Conservation (phyloP, 2,888 invertebrate genomes). For the Caenorhabditis sp. region DNA sequence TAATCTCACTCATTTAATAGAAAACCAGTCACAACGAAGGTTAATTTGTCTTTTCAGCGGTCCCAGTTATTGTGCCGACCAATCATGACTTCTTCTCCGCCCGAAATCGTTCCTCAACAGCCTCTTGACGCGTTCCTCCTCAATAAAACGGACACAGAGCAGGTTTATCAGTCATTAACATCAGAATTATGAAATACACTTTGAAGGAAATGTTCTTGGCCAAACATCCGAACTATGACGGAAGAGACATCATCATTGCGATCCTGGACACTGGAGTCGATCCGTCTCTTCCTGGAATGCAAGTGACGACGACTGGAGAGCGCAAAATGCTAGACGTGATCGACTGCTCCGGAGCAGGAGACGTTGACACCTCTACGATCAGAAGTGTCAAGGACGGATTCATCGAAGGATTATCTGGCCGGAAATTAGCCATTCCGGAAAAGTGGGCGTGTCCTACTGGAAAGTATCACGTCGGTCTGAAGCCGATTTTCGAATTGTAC, state of each 20-base stretch:
- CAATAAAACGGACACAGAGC: slow-evolving; percentile 53
- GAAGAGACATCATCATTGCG: slow-evolving; percentile 91
- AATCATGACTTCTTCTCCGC: slow-evolving; percentile 42
- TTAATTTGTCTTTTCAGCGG: slow-evolving; percentile 19
- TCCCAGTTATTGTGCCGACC: neutral
- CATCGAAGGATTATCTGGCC: slow-evolving; percentile 88
- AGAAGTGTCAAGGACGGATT: slow-evolving; percentile 84
- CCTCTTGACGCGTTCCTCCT: slow-evolving; percentile 51
- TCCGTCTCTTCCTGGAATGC: slow-evolving; percentile 93
- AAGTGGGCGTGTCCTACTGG: slow-evolving; percentile 89
- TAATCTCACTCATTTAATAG: slow-evolving; percentile 1
- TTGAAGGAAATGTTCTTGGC: slow-evolving; percentile 67
- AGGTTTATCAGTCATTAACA: no score
- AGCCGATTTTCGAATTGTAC: slow-evolving; percentile 90
- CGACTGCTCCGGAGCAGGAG: slow-evolving; percentile 96
- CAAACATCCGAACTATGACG: slow-evolving; percentile 83
- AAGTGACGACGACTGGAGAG: slow-evolving; percentile 91
- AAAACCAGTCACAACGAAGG: neutral
- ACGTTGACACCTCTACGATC: slow-evolving; percentile 91
- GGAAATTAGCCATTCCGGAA: slow-evolving; percentile 89
- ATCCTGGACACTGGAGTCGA: slow-evolving; percentile 98
- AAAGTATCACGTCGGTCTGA: slow-evolving; percentile 89
- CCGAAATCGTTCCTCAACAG: slow-evolving; percentile 34
- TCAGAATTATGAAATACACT: no score
- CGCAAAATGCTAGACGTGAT: slow-evolving; percentile 93